Percentiles rank a stretch among this genome's conserved stretches.
Conservation (phyloP, 1,140 invertebrate genomes). For the Pseudomyrmex flavicornis region DNA sequence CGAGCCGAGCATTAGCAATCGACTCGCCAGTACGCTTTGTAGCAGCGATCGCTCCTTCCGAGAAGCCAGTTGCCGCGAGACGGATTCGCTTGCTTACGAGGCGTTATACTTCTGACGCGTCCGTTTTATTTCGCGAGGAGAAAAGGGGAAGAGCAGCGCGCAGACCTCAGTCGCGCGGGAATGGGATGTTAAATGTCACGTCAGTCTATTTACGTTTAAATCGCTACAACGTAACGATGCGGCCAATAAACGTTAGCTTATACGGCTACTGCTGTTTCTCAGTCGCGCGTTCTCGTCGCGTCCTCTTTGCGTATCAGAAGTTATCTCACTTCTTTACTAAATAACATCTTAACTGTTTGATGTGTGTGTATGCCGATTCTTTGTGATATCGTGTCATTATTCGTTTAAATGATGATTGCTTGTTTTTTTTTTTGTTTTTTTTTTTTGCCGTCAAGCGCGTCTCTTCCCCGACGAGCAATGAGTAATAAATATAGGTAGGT, state of each 20-base stretch:
- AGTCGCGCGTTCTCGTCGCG: neutral
- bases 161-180: slow-evolving; percentile 5
- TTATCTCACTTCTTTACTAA: slow-evolving; percentile 13
- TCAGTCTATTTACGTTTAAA: slow-evolving; percentile 54
- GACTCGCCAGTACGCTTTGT: slow-evolving; percentile 45
- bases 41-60: slow-evolving; percentile 48
- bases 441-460: neutral
- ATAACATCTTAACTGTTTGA: slow-evolving; percentile 20
- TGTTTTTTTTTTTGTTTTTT: neutral
- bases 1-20: slow-evolving; percentile 60
- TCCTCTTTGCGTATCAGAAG: slow-evolving; percentile 6
- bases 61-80: slow-evolving; percentile 48
- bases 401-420: neutral
- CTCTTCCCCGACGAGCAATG: too few relatives aligned
- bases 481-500: slow-evolving; percentile 28
- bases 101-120: slow-evolving; percentile 54
- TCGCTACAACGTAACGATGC: slow-evolving; percentile 40
- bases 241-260: neutral
- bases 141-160: neutral
- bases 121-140: slow-evolving; percentile 36
- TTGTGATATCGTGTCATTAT: neutral
- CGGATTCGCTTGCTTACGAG: slow-evolving; percentile 51
- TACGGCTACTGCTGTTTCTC: neutral
- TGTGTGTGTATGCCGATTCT: neutral
- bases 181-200: slow-evolving; percentile 54